Evolutionary conservation across 92 coral and sea anemone genomes (phyloP).

Genomic region (Actinostola sp.): DNA sequence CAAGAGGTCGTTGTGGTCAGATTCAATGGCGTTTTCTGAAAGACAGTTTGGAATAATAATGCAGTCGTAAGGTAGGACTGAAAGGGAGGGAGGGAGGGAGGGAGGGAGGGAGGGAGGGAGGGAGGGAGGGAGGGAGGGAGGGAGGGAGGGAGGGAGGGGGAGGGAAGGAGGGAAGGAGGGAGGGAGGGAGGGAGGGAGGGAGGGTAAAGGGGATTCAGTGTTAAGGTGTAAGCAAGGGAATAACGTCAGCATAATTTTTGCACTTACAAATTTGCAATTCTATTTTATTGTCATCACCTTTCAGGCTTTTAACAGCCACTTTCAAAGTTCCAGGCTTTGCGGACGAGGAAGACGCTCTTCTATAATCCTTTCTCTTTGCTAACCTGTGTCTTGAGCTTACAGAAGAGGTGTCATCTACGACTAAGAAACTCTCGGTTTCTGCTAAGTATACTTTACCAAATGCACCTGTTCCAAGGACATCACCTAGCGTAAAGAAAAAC

Average conservation of each 20-base stretch:
- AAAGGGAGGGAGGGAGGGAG: no score
- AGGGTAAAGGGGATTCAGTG: no score
- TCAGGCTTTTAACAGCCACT: constrained; percentile 85
- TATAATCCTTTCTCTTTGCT: constrained; percentile 49
- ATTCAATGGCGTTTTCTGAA: constrained; percentile 76
- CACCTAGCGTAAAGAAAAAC: no score
- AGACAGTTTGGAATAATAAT: not conserved
- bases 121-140: no score
- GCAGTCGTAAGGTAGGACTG: no score
- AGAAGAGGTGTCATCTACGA: constrained; percentile 58
- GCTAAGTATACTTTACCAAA: constrained; percentile 90
- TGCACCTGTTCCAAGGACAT: constrained; percentile 81
- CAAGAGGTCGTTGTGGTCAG: constrained; percentile 74
- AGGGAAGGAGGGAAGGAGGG: no score
- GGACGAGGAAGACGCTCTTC: constrained; percentile 63
- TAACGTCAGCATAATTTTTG: no score
- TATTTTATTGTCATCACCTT: constrained; percentile 50
- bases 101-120: no score
- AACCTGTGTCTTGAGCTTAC: constrained; percentile 62
- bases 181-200: no score
- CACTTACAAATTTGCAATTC: not conserved
- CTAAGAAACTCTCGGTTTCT: constrained; percentile 70
- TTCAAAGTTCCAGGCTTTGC: constrained; percentile 55
- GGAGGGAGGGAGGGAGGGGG: no score
- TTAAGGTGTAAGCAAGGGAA: no score